These are phyloP conservation scores for Drosophila tropicalis DNA, from an alignment of 1,140 invertebrate species.

Conservation along the genomic window DNA sequence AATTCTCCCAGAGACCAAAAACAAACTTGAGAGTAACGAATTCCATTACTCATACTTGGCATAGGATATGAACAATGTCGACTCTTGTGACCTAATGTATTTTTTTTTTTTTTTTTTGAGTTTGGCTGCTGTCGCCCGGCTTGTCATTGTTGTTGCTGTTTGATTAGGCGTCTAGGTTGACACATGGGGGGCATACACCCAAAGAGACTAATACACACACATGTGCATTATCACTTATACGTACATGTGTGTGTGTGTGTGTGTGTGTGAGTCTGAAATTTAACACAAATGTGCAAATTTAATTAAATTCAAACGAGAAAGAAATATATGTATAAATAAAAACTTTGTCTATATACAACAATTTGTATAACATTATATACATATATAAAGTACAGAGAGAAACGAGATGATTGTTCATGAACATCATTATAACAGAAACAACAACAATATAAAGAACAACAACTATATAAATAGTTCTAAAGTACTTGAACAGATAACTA, in stretches of 20 bases:
- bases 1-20: too few relatives aligned
- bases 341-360: constrained; percentile 30
- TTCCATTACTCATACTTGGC: neutral
- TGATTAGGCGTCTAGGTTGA: constrained; percentile 77
- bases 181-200: constrained; percentile 61
- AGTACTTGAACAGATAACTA: too few relatives aligned
- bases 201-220: constrained; percentile 17
- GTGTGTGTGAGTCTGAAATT: constrained; percentile 73
- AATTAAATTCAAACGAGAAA: constrained; percentile 81
- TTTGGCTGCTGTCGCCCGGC: constrained; percentile 55
- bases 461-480: neutral
- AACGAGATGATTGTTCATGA: neutral
- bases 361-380: constrained; percentile 19
- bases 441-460: neutral
- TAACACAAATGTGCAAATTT: constrained; percentile 80
- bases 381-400: neutral
- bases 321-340: constrained; percentile 64
- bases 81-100: neutral
- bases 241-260: constrained; percentile 34
- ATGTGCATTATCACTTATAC: constrained; percentile 5
- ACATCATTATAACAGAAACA: constrained; percentile 1
- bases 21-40: too few relatives aligned
- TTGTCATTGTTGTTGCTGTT: constrained; percentile 59
- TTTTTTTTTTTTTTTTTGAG: constrained; percentile 25
- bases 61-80: neutral